phyloP scores from a whole-genome alignment of 2,797 vertebrate genomes.

The Eidolon dupreanum region DNA sequence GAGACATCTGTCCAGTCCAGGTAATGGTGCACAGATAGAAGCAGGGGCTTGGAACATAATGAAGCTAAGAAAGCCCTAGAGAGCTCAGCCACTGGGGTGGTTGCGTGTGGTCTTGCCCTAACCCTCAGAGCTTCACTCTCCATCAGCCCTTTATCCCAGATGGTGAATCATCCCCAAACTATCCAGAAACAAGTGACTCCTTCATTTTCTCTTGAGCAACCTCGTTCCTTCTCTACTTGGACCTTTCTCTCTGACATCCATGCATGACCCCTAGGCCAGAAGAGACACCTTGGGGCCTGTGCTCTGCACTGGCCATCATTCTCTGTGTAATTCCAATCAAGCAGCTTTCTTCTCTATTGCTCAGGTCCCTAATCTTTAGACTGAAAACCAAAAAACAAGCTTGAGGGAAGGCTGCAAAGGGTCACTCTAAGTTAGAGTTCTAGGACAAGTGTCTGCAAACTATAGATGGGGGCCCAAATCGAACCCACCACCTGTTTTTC shows the following conservation, averaged over 20 bases:
- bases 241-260: not conserved
- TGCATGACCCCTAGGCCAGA: not conserved
- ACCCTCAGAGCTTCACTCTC: not conserved
- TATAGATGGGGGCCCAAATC: not conserved
- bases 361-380: not conserved
- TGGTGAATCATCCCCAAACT: not conserved
- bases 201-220: not conserved
- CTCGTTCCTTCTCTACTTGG: not conserved
- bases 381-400: not conserved
- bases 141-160: not conserved
- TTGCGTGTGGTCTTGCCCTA: not conserved
- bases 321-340: not conserved
- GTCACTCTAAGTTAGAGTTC: not conserved
- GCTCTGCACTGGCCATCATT: not conserved
- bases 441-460: not conserved
- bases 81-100: not conserved
- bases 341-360: not conserved
- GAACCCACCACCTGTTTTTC: not conserved
- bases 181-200: not conserved
- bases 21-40: constrained; percentile 77
- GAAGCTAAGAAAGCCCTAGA: not conserved
- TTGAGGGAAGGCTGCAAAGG: not conserved
- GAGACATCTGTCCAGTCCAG: constrained; percentile 84
- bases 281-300: not conserved
- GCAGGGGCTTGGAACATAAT: not conserved